phyloP scores from a whole-genome alignment of 2,888 invertebrate genomes.

The Epirrita christyi region DNA sequence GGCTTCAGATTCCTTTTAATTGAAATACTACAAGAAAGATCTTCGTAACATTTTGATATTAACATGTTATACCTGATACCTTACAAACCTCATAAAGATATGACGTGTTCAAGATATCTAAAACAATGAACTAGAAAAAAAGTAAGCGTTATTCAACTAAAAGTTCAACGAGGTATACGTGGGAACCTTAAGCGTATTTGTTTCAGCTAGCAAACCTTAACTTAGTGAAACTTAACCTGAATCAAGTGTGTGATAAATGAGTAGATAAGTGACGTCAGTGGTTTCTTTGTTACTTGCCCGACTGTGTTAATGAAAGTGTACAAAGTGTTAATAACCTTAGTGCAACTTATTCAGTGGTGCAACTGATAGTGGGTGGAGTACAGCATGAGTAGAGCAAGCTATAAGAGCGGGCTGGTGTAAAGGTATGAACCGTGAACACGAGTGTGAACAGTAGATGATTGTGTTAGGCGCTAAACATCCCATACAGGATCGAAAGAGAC shows the following conservation, averaged over 20 bases:
- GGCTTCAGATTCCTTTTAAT: no score
- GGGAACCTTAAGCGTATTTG: neutral
- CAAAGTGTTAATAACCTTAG: constrained; percentile 42
- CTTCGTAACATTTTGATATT: no score
- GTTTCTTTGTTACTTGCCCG: constrained; percentile 53
- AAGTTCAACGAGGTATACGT: no score
- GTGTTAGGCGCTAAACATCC: neutral
- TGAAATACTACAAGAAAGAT: no score
- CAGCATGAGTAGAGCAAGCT: constrained; percentile 8
- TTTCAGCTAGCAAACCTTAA: neutral
- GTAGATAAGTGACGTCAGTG: constrained; percentile 56
- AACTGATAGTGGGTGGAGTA: constrained; percentile 21
- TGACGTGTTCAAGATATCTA: no score
- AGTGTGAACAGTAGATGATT: constrained; percentile 13
- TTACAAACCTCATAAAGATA: no score
- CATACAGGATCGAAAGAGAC: no score
- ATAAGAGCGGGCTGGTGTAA: neutral
- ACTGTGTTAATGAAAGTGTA: constrained; percentile 40
- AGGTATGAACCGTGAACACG: neutral
- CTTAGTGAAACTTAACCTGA: neutral
- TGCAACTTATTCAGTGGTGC: constrained; percentile 28
- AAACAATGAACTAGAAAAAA: no score
- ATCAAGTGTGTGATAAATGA: constrained; percentile 9
- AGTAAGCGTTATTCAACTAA: no score
- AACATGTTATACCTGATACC: no score